A percentile compares a stretch with the other conserved stretches of the same genome.
phyloP scores from a whole-genome alignment of 2,113 vertebrate species.

The Cebus imitator region DNA sequence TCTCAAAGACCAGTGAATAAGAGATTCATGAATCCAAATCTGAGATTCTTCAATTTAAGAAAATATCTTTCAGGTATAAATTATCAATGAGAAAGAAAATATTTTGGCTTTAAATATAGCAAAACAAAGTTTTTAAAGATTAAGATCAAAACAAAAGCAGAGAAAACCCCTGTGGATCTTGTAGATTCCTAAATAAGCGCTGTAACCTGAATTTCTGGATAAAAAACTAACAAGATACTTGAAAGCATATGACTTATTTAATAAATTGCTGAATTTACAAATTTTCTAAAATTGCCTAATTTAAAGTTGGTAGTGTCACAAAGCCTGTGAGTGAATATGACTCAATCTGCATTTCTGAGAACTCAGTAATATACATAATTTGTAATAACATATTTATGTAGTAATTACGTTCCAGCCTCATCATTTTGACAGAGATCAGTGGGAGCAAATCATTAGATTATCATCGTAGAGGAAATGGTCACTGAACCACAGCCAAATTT shows the following conservation, averaged over 20 bases:
- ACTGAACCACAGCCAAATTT: not conserved
- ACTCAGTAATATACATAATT: not conserved
- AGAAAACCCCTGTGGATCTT: not conserved
- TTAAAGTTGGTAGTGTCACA: not conserved
- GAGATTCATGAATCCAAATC: not conserved
- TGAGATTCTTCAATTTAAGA: not conserved
- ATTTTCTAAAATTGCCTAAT: not conserved
- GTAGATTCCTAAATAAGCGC: not conserved
- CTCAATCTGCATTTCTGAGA: not conserved
- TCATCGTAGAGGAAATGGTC: not conserved
- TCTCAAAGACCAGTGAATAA: not conserved
- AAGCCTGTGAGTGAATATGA: not conserved
- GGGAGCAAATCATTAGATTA: constrained; percentile 7
- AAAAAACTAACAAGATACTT: not conserved
- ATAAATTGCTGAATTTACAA: not conserved
- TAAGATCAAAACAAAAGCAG: not conserved
- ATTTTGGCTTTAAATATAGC: not conserved
- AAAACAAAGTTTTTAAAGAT: not conserved
- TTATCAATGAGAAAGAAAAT: not conserved
- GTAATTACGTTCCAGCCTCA: not conserved
- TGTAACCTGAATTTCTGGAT: not conserved
- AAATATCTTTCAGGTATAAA: not conserved
- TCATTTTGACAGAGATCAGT: constrained; percentile 19
- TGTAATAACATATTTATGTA: not conserved
- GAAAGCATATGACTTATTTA: not conserved